A percentile compares a stretch with the other conserved stretches of the same genome.
These are phyloP conservation scores for Apodemia duryi DNA, from an alignment of 2,888 invertebrate species.

Conservation along the genomic window DNA sequence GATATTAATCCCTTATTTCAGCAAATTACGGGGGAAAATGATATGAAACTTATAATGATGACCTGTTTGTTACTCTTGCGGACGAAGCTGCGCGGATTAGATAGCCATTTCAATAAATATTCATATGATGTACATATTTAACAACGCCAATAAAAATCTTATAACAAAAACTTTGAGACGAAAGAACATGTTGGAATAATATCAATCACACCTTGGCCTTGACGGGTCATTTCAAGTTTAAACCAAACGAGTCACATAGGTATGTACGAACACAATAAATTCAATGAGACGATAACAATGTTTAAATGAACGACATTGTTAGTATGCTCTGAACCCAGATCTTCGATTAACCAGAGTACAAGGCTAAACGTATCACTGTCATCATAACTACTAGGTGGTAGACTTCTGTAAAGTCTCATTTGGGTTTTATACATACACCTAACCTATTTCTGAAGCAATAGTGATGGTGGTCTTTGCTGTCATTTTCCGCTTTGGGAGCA, in stretches of 20 bases:
- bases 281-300: not conserved
- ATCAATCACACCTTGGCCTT: slow-evolving; percentile 14
- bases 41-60: too few species aligned
- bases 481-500: too few species aligned
- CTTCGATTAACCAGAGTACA: not conserved
- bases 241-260: not conserved
- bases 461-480: too few species aligned
- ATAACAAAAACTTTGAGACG: slow-evolving; percentile 7
- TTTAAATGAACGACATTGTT: not conserved
- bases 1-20: too few species aligned
- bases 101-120: not conserved
- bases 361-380: not conserved
- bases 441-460: too few species aligned
- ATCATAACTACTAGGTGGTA: too few species aligned
- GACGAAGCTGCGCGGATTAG: too few species aligned
- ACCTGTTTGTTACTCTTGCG: too few species aligned
- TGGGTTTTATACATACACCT: too few species aligned
- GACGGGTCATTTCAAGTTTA: slow-evolving; percentile 14
- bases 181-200: slow-evolving; percentile 7
- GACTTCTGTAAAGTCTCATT: too few species aligned
- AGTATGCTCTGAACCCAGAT: not conserved
- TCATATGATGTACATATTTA: not conserved
- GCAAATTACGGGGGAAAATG: too few species aligned
- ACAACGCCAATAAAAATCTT: not conserved
- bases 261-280: not conserved